Percentiles rank a stretch among this genome's conserved stretches.
Evolutionary conservation across 2,888 invertebrate species (phyloP).

Genomic region (Pediacus dermestoides): DNA sequence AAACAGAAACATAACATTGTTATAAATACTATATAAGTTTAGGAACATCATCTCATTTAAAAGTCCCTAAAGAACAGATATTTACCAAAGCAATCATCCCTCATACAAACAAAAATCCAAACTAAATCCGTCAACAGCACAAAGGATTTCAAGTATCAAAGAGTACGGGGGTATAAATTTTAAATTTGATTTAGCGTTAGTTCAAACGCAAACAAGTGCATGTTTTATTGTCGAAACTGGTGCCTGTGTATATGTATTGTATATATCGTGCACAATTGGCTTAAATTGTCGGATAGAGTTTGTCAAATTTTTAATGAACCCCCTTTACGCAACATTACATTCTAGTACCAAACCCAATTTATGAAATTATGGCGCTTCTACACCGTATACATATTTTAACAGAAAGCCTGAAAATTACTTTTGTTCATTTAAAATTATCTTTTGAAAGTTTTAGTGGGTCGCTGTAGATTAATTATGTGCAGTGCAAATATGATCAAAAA

Average conservation of each 20-base stretch:
- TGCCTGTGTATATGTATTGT: slow-evolving; percentile 27
- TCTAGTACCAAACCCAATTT: too few relatives aligned
- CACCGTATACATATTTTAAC: too few relatives aligned
- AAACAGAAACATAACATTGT: too few relatives aligned
- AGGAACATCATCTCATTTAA: slow-evolving; percentile 25
- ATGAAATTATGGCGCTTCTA: too few relatives aligned
- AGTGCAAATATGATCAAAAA: too few relatives aligned
- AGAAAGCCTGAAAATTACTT: too few relatives aligned
- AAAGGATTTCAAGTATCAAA: slow-evolving; percentile 45
- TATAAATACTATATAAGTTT: too few relatives aligned
- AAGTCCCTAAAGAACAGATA: slow-evolving; percentile 36
- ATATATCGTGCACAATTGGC: slow-evolving; percentile 46
- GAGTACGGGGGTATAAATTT: slow-evolving; percentile 46
- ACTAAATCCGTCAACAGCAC: slow-evolving; percentile 42
- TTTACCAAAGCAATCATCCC: slow-evolving; percentile 47
- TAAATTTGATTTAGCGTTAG: slow-evolving; percentile 49
- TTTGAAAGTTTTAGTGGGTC: too few relatives aligned
- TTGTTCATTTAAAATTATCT: too few relatives aligned
- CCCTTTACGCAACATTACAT: too few relatives aligned
- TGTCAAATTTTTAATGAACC: slow-evolving; percentile 42
- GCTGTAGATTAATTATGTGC: too few relatives aligned
- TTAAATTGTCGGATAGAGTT: slow-evolving; percentile 44
- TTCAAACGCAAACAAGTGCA: slow-evolving; percentile 46
- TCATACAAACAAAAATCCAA: slow-evolving; percentile 45
- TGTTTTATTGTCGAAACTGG: slow-evolving; percentile 41